phyloP scores from a whole-genome alignment of 1,140 invertebrate genomes.

The Macrocentrus cingulum region DNA sequence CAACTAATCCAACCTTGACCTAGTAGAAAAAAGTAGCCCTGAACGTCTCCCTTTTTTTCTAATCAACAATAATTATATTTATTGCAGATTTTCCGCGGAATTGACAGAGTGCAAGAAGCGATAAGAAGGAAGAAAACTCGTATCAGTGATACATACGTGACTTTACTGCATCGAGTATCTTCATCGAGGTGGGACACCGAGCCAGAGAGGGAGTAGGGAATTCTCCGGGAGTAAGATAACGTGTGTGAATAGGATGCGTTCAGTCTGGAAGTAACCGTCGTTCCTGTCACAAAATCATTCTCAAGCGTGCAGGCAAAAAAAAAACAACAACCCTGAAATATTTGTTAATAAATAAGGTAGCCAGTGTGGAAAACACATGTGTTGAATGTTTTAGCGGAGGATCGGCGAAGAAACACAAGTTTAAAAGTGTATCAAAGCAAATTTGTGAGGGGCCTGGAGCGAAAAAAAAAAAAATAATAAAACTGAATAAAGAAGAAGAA shows the following conservation, averaged over 20 bases:
- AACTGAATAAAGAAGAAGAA: neutral
- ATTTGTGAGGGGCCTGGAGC: no score
- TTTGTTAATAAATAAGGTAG: no score
- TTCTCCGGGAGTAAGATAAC: constrained; percentile 16
- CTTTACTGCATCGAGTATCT: neutral
- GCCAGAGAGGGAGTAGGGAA: constrained; percentile 19
- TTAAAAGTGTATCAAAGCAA: no score
- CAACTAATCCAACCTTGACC: no score
- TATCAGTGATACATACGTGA: constrained; percentile 11
- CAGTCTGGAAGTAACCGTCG: constrained; percentile 41
- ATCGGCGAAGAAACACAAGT: no score
- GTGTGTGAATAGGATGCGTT: constrained; percentile 32
- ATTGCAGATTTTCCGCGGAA: neutral
- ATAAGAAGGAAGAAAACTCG: neutral
- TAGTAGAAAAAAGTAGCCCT: no score
- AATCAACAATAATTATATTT: neutral
- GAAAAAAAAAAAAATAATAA: neutral
- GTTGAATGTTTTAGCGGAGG: no score
- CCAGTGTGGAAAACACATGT: no score
- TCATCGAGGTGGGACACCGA: constrained; percentile 7
- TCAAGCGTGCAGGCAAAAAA: neutral
- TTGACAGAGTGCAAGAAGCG: neutral
- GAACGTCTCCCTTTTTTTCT: neutral
- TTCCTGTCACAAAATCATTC: constrained; percentile 17
- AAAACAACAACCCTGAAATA: neutral